Percentiles rank a stretch among this genome's conserved stretches.
Evolutionary conservation across 53 echinoderm and acorn worm species (phyloP).

Genomic region (Paracentrotus lividus): DNA sequence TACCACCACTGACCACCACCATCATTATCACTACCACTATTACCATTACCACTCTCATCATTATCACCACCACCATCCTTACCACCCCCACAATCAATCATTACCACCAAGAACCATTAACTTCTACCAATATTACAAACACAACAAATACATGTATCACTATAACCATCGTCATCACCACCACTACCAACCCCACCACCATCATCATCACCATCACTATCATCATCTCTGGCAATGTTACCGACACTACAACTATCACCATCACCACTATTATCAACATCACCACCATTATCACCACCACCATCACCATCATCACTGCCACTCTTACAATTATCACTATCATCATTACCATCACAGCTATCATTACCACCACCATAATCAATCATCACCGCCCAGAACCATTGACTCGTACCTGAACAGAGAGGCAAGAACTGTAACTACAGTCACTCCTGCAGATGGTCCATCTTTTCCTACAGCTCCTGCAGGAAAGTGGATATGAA

Average conservation of each 20-base stretch:
- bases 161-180: not conserved
- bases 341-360: not conserved
- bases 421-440: conserved; percentile 89
- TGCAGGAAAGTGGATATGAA: conserved; percentile 97
- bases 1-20: too few relatives aligned
- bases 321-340: too few relatives aligned
- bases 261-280: not conserved
- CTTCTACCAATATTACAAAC: too few relatives aligned
- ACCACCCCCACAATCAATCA: not conserved
- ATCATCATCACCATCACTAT: not conserved
- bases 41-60: not conserved
- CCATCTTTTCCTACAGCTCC: conserved; percentile 98
- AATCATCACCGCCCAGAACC: not conserved
- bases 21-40: too few relatives aligned
- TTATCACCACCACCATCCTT: not conserved
- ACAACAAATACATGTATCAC: too few relatives aligned
- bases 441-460: conserved; percentile 98
- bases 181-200: not conserved
- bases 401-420: conserved; percentile 84
- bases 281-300: not conserved
- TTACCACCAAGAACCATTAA: not conserved
- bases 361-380: not conserved
- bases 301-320: not conserved
- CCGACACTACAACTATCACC: not conserved
- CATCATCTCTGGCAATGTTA: not conserved